phyloP scores from a whole-genome alignment of 2,113 vertebrate genomes.

The Chlorocebus sabaeus region DNA sequence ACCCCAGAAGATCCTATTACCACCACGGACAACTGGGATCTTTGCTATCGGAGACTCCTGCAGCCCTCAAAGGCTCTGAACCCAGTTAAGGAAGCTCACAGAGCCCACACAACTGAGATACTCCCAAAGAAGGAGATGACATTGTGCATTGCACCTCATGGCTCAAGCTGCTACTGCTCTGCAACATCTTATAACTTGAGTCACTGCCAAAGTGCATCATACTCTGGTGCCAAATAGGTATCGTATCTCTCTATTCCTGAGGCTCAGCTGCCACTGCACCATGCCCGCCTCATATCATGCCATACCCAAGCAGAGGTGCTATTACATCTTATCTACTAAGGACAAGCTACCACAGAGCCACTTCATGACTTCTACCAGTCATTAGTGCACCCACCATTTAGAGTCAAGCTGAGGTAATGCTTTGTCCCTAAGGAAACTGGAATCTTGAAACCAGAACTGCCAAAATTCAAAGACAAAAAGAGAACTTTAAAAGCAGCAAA shows the following conservation, averaged over 20 bases:
- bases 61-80: not conserved
- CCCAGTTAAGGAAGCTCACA: not conserved
- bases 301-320: not conserved
- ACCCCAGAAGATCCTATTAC: not conserved
- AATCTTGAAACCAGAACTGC: not conserved
- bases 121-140: not conserved
- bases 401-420: not conserved
- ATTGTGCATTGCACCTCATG: not conserved
- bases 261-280: not conserved
- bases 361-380: not conserved
- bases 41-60: not conserved
- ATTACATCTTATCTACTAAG: not conserved
- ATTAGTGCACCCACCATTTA: not conserved
- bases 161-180: not conserved
- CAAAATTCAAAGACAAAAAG: not conserved
- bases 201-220: not conserved
- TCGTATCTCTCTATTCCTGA: not conserved
- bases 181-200: not conserved
- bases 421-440: not conserved
- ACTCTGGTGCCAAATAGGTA: not conserved
- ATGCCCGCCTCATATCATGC: not conserved
- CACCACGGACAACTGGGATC: not conserved
- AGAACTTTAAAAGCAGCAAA: not conserved
- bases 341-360: not conserved
- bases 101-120: not conserved